These are phyloP conservation scores for Mico argentatus DNA, from an alignment of 2,797 vertebrate genomes.

Conservation along the genomic window DNA sequence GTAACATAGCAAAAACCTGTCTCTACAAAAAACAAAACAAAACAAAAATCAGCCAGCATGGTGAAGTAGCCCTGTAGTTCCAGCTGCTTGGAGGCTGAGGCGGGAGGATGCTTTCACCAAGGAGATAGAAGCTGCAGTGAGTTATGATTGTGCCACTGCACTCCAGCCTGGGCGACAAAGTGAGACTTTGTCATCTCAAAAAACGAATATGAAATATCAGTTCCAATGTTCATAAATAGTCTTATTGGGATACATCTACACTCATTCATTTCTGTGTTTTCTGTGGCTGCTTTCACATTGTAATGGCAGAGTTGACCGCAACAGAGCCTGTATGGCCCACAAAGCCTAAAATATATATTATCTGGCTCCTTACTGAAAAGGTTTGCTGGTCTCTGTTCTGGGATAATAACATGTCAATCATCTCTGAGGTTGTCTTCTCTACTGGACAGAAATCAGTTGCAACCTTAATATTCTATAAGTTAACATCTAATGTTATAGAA, in stretches of 20 bases:
- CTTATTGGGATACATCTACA: background rate
- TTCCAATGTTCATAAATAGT: background rate
- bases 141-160: no score
- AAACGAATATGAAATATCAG: background rate
- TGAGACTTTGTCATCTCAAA: no score
- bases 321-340: no score
- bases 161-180: no score
- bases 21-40: background rate
- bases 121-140: no score
- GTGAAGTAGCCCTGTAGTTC: no score
- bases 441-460: background rate
- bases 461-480: background rate
- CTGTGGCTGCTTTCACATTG: background rate
- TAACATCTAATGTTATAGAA: background rate
- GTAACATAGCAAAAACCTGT: background rate
- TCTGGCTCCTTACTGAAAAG: background rate
- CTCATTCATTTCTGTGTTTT: no score
- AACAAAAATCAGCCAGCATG: background rate
- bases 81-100: no score
- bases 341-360: background rate
- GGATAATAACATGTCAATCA: background rate
- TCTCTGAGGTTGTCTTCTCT: background rate
- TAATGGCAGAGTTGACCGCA: fast-evolving
- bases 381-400: background rate
- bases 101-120: no score